Evolutionary conservation across 1,140 invertebrate genomes (phyloP).

Genomic region (Cydia strobilella): DNA sequence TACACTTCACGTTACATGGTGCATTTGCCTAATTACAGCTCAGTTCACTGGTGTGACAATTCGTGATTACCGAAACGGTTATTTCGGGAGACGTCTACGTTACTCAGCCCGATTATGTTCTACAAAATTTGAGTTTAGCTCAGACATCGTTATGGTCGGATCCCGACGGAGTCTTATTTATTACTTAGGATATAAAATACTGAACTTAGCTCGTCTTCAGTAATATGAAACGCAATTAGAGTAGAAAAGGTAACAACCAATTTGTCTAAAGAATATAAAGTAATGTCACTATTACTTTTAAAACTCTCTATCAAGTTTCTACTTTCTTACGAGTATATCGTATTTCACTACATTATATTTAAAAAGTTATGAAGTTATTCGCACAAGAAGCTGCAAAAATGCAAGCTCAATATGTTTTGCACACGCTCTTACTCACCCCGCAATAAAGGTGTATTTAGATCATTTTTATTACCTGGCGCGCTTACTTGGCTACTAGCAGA

Average conservation of each 20-base stretch:
- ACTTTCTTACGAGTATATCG: slow-evolving; percentile 58
- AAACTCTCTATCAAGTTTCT: slow-evolving; percentile 47
- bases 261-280: slow-evolving; percentile 34
- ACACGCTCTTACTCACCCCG: too few relatives aligned
- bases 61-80: slow-evolving; percentile 68
- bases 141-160: slow-evolving; percentile 43
- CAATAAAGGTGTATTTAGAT: neutral
- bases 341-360: slow-evolving; percentile 18
- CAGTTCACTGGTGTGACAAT: slow-evolving; percentile 71
- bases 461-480: too few relatives aligned
- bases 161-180: slow-evolving; percentile 43
- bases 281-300: slow-evolving; percentile 41
- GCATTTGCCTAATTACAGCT: slow-evolving; percentile 77
- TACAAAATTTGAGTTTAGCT: slow-evolving; percentile 37
- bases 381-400: too few relatives aligned
- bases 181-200: slow-evolving; percentile 46
- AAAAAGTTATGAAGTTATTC: neutral
- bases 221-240: slow-evolving; percentile 41
- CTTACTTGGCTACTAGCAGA: too few relatives aligned
- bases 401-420: too few relatives aligned
- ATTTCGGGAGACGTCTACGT: slow-evolving; percentile 57
- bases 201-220: slow-evolving; percentile 35
- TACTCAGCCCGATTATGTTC: slow-evolving; percentile 48
- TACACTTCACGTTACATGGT: slow-evolving; percentile 66
- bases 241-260: slow-evolving; percentile 35